These are phyloP conservation scores for Rhea americana DNA, from an alignment of 2,113 vertebrate genomes.

Conservation along the genomic window DNA sequence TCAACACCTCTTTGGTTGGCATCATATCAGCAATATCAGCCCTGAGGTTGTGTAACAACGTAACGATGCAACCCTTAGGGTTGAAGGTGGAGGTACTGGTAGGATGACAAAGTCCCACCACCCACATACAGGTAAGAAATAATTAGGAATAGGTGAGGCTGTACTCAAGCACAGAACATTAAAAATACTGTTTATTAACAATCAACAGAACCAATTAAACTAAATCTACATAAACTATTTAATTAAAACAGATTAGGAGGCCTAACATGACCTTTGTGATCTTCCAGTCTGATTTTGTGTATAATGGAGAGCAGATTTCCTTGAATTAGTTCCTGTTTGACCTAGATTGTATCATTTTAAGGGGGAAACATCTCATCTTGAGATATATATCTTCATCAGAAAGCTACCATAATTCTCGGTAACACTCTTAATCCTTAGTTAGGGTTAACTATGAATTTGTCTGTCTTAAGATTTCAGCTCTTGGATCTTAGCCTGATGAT, in stretches of 20 bases:
- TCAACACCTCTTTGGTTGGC: background rate
- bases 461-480: background rate
- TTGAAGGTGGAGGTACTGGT: conserved; percentile 34
- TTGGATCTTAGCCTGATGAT: background rate
- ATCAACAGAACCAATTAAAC: background rate
- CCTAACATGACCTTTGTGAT: background rate
- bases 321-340: background rate
- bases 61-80: conserved; percentile 15
- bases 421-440: background rate
- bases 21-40: background rate
- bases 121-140: conserved; percentile 7
- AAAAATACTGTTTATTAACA: conserved; percentile 32
- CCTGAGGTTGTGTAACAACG: conserved; percentile 29
- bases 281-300: background rate
- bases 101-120: conserved; percentile 19
- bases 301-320: background rate
- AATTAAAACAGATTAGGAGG: conserved; percentile 40
- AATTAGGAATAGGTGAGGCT: conserved; percentile 22
- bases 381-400: background rate
- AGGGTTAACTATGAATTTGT: background rate
- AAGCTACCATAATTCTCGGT: background rate
- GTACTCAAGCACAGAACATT: background rate
- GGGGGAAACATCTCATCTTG: background rate
- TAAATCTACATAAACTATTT: conserved; percentile 12
- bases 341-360: background rate